A percentile compares a stretch with the other conserved stretches of the same genome.
phyloP scores from a whole-genome alignment of 2,888 invertebrate species.

The Pristionchus entomophagus region DNA sequence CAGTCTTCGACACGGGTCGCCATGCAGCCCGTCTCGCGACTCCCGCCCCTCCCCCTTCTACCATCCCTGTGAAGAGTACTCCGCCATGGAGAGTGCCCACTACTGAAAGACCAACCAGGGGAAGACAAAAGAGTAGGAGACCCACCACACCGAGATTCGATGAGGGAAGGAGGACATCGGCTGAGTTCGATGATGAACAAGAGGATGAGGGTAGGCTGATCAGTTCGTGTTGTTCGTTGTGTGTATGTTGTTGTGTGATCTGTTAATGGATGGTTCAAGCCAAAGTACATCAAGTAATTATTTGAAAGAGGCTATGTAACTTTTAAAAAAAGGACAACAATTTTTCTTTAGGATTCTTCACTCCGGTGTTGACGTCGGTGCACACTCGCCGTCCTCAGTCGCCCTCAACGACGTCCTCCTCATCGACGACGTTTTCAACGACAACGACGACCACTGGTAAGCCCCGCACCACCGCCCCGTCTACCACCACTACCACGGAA shows the following conservation, averaged over 20 bases:
- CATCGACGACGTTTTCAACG: neutral
- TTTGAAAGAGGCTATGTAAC: neutral
- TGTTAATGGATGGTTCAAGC: no score
- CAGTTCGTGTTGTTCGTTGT: no score
- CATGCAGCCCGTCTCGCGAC: constrained; percentile 41
- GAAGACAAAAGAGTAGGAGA: neutral
- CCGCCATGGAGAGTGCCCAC: constrained; percentile 39
- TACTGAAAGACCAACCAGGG: neutral
- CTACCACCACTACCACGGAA: constrained; percentile 48
- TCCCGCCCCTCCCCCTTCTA: constrained; percentile 26
- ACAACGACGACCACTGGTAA: neutral
- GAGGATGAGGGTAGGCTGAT: constrained; percentile 46
- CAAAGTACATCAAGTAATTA: no score
- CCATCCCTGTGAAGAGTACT: constrained; percentile 41
- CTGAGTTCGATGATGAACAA: constrained; percentile 44
- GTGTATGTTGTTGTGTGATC: neutral
- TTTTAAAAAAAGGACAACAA: neutral
- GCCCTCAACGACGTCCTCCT: constrained; percentile 35
- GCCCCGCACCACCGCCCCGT: neutral
- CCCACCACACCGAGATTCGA: neutral
- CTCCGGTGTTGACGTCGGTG: constrained; percentile 67
- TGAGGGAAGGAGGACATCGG: neutral
- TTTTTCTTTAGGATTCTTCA: constrained; percentile 75
- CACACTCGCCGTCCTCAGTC: constrained; percentile 33
- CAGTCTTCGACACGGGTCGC: constrained; percentile 39